phyloP scores from a whole-genome alignment of 2,888 invertebrate genomes.

The Drosophila barbarae region DNA sequence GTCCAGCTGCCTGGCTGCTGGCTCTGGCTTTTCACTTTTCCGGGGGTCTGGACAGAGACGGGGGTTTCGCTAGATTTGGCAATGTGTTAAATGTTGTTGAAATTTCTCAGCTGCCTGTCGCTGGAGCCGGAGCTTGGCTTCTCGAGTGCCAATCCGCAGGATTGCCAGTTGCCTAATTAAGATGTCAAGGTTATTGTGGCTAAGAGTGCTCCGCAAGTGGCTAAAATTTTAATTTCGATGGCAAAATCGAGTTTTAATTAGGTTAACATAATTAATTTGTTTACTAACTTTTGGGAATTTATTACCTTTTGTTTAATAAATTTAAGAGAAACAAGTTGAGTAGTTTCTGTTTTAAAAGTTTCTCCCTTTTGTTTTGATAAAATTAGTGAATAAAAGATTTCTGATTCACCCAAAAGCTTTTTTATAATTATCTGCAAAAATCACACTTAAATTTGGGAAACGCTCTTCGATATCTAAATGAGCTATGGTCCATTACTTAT shows the following conservation, averaged over 20 bases:
- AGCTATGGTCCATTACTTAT: slow-evolving; percentile 24
- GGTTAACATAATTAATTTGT: neutral
- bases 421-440: neutral
- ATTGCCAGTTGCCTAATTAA: slow-evolving; percentile 63
- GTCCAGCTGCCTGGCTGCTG: slow-evolving; percentile 28
- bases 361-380: too few relatives aligned
- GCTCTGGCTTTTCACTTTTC: slow-evolving; percentile 36
- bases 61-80: slow-evolving; percentile 71
- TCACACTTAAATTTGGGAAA: neutral
- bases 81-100: slow-evolving; percentile 74
- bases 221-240: slow-evolving; percentile 12
- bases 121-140: slow-evolving; percentile 50
- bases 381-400: neutral
- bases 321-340: neutral
- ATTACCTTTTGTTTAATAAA: neutral
- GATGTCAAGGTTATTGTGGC: slow-evolving; percentile 64
- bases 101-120: slow-evolving; percentile 54
- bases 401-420: neutral
- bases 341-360: too few relatives aligned
- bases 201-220: slow-evolving; percentile 23
- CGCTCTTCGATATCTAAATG: slow-evolving; percentile 4
- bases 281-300: too few relatives aligned
- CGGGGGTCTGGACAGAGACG: neutral
- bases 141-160: slow-evolving; percentile 57
- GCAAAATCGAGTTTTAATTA: neutral